Conservation (phyloP, 2,797 vertebrate genomes). For the Podarcis siculus region DNA sequence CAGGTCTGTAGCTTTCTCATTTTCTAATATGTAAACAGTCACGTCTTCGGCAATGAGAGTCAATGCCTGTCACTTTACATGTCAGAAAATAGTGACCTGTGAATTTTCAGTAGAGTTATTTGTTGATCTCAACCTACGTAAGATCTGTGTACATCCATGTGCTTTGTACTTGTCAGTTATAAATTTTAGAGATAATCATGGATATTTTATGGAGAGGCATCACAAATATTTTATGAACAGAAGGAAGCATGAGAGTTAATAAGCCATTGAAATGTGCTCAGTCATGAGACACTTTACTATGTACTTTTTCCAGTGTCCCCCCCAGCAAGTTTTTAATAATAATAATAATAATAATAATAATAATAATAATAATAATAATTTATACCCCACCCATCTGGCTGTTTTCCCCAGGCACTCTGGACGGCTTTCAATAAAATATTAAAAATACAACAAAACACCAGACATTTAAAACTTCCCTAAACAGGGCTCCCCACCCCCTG, state of each 20-base stretch:
- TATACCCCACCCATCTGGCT: too few relatives aligned
- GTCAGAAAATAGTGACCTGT: background rate
- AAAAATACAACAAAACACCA: too few relatives aligned
- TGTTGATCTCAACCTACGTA: background rate
- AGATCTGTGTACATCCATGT: accelerated
- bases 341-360: too few relatives aligned
- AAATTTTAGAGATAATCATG: background rate
- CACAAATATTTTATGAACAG: background rate
- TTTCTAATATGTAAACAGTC: background rate
- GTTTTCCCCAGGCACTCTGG: too few relatives aligned
- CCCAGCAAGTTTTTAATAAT: too few relatives aligned
- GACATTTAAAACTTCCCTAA: too few relatives aligned
- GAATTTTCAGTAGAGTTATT: background rate
- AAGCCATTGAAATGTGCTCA: slow-evolving; percentile 24
- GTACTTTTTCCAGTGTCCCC: background rate
- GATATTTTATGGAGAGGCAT: background rate
- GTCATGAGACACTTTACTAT: background rate
- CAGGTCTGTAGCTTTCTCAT: background rate
- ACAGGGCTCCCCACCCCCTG: too few relatives aligned
- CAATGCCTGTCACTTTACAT: background rate
- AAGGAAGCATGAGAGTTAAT: background rate
- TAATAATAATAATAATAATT: too few relatives aligned
- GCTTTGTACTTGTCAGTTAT: background rate
- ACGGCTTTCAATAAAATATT: too few relatives aligned
- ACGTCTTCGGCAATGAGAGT: background rate